Base-by-base conservation (phyloP, 2,888 invertebrate species). In the Nomada fucata region DNA sequence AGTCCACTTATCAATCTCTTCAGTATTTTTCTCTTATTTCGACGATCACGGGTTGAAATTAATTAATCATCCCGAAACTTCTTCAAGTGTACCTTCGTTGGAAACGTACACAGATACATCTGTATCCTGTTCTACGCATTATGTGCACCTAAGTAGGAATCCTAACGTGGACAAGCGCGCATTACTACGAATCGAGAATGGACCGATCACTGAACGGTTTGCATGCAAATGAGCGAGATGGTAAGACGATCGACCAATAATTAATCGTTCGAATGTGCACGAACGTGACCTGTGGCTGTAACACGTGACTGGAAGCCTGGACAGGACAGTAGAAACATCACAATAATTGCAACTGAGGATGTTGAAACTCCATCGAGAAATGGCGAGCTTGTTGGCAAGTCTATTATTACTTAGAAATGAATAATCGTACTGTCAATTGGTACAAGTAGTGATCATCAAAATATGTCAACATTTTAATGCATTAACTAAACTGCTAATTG, bases 231-330 rank as follows among this genome's bases (percentile, higher is more conserved):
- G 73, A 55, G 67, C 26, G 26, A 15, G 70, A 74, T 74, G 68
- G 65, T 86, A 86, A 85, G 85, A 83, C 85, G 85, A 85, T 75
- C 65, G 59, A n/a, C 52, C 18, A 64, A 79, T 74, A 82, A 82
- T 82, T 82, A 82, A 70, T 79, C 64, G 74, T 69, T 13, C 55
- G 44, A 52, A 64, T 74, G 65, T 67, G 52, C 59, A 63, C 65
- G 60, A 70, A 77, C 77, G 79, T 70, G 77, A 77, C 75, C 55
- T 26, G 61, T 52, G 70, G 47, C 42, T 55, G 59, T 60, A 52
- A 59, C 64, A 67, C 65, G 71, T 77, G 65, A 77, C 59, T 44
- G 52, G 29, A 52, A n/a, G 50, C 15, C 15, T 67, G 29, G 60
- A 42, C 60, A 20, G 36, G n/a, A 36, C 36, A 36, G 29, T 36